Evolutionary conservation across 23 tunicate genomes (phyloP).

Genomic region (Trididemnum clinides): DNA sequence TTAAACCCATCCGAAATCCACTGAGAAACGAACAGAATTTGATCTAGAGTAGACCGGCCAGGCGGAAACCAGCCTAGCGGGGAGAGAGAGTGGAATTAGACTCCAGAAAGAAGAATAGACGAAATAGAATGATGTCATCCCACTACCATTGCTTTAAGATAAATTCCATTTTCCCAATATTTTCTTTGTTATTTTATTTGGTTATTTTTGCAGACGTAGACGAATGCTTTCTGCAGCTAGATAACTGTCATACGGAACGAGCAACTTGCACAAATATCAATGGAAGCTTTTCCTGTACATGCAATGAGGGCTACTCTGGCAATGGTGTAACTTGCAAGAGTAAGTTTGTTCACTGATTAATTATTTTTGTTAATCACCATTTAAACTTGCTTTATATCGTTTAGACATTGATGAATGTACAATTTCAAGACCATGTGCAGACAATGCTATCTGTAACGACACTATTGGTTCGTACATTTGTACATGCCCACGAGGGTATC

Average conservation of each 20-base stretch:
- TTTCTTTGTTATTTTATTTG: too few species aligned
- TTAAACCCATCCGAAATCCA: too few species aligned
- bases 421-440: background rate
- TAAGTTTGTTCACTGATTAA: background rate
- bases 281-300: background rate
- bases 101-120: too few species aligned
- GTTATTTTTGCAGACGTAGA: background rate
- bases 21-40: too few species aligned
- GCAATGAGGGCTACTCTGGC: constrained; percentile 1
- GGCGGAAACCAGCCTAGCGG: too few species aligned
- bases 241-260: background rate
- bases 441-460: background rate
- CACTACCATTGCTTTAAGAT: too few species aligned
- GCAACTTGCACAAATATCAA: background rate
- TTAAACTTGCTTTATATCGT: too few species aligned
- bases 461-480: background rate
- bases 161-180: too few species aligned
- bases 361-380: too few species aligned
- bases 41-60: too few species aligned
- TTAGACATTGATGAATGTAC: constrained; percentile 15
- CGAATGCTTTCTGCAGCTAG: background rate
- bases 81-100: too few species aligned
- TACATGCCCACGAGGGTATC: background rate
- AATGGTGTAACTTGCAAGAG: background rate
- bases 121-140: too few species aligned